These are phyloP conservation scores for Drosophila sucinea DNA, from an alignment of 1,140 invertebrate genomes.

Conservation along the genomic window DNA sequence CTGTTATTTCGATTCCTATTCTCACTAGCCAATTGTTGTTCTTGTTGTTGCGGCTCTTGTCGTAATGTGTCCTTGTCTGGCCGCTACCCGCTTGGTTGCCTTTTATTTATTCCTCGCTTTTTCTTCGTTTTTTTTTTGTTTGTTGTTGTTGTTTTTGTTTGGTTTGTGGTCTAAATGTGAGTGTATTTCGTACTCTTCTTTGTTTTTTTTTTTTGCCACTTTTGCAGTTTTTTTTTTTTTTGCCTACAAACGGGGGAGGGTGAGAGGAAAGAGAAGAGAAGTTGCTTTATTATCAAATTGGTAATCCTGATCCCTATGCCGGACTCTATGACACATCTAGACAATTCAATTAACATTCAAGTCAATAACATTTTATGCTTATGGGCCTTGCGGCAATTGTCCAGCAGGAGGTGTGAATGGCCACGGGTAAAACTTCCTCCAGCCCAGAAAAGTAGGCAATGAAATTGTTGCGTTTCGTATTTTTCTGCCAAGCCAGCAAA, in stretches of 20 bases:
- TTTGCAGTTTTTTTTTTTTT: slow-evolving; percentile 25
- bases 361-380: slow-evolving; percentile 53
- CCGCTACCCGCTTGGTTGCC: slow-evolving; percentile 35
- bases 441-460: background rate
- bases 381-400: slow-evolving; percentile 19
- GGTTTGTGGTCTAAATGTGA: background rate
- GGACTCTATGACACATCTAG: slow-evolving; percentile 12
- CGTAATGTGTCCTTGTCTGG: slow-evolving; percentile 52
- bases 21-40: slow-evolving; percentile 6
- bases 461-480: slow-evolving; percentile 1
- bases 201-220: slow-evolving; percentile 3
- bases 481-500: slow-evolving; percentile 2
- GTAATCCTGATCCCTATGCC: background rate
- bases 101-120: slow-evolving; percentile 60
- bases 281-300: slow-evolving; percentile 11
- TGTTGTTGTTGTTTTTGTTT: no score
- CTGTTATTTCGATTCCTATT: slow-evolving; percentile 49
- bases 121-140: slow-evolving; percentile 1
- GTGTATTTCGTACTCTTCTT: background rate
- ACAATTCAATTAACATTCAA: slow-evolving; percentile 57
- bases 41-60: background rate
- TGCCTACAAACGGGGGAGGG: slow-evolving; percentile 28
- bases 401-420: slow-evolving; percentile 8
- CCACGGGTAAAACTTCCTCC: background rate
- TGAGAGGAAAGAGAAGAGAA: slow-evolving; percentile 20